Evolutionary conservation across 1,140 invertebrate genomes (phyloP), one percentile per base, ranked within the genome.

Genomic region (Halyomorpha halys): DNA sequence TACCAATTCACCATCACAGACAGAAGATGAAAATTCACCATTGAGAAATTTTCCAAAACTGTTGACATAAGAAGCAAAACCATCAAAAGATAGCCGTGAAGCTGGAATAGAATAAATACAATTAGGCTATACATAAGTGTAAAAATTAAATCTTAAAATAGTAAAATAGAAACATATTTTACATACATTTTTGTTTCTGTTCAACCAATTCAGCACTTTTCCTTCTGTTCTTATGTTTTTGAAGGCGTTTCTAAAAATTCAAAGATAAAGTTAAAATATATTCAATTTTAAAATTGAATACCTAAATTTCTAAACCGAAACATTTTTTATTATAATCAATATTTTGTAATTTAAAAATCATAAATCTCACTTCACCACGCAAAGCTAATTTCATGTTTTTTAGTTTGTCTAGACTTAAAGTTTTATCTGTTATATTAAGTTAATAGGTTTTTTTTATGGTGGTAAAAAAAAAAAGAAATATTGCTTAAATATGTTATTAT

Each of bases 221-320:
- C 14, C 53, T 56, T 56, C 53, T 49, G 5, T 25, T 51, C 19
- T 63, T 63, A 34, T 63, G 44, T 34, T 63, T 63, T 15, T 44
- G 23, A 27, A 23, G 45, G 21, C 39, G 30, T 34, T 65, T 65
- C 65, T 59, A 18, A 11, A 66, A 47, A 16, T 39, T 39, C 11
- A 4, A 1, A 39, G 6, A 11, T 13, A 39, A 11, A 1, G 34
- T 39, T 39, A 39, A 39, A 39, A 39, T 13, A 39, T 39, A 30
- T 30, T 30, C 8, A 30, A 30, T n/a, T n/a, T n/a, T n/a, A n/a
- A n/a, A n/a, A n/a, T n/a, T n/a, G n/a, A n/a, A n/a, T n/a, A n/a
- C n/a, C n/a, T n/a, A n/a, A n/a, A n/a, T n/a, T n/a, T n/a, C n/a
- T n/a, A n/a, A n/a, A n/a, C n/a, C 27, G 27, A 30, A 30, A 30